A percentile compares a stretch with the other conserved stretches of the same genome.
phyloP scores from a whole-genome alignment of 2,113 vertebrate genomes.

The Himantopus leucocephalus region DNA sequence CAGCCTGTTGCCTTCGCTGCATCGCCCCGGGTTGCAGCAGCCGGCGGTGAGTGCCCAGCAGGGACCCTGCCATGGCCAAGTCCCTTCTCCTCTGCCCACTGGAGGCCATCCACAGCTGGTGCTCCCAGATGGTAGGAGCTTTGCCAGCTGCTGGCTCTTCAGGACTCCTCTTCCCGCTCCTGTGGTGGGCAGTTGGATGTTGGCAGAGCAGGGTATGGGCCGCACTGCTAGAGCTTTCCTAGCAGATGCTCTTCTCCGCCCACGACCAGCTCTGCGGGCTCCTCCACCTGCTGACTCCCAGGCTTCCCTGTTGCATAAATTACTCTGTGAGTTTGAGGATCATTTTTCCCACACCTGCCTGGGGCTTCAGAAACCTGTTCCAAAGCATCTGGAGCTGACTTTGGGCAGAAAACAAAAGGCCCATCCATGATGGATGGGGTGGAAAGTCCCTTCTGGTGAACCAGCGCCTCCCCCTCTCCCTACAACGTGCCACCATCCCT shows the following conservation, averaged over 20 bases:
- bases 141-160: conserved; percentile 36
- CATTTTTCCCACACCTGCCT: not conserved
- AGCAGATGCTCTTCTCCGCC: not conserved
- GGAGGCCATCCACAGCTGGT: not conserved
- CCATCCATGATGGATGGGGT: not conserved
- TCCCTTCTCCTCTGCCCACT: not conserved
- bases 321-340: not conserved
- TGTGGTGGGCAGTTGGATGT: not conserved
- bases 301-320: not conserved
- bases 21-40: not conserved
- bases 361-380: not conserved
- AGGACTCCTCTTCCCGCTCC: not conserved
- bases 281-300: not conserved
- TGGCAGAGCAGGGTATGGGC: not conserved
- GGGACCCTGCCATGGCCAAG: not conserved
- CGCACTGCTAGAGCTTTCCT: not conserved
- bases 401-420: not conserved
- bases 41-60: accelerated
- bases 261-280: not conserved
- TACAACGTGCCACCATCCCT: accelerated
- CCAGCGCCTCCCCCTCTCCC: not conserved
- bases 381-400: not conserved
- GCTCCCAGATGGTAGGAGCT: conserved; percentile 10
- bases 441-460: not conserved
- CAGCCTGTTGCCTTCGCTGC: not conserved